phyloP scores from a whole-genome alignment of 1,140 invertebrate species.

The Andricus grossulariae region DNA sequence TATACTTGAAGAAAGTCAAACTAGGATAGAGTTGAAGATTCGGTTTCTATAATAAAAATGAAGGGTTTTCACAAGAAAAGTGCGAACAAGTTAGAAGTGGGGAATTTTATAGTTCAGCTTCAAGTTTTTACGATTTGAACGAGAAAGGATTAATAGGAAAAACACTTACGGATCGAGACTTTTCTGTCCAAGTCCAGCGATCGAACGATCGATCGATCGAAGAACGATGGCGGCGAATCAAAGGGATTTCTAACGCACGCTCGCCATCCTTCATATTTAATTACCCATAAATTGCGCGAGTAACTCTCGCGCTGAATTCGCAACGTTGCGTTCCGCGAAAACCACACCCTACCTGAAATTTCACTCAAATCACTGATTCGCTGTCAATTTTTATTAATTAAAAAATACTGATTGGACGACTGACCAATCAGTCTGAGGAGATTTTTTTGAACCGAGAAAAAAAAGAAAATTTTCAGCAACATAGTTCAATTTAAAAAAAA shows the following conservation, averaged over 20 bases:
- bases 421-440: too few relatives aligned
- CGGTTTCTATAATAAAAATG: too few relatives aligned
- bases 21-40: too few relatives aligned
- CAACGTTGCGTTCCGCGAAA: background rate
- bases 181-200: background rate
- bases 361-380: too few relatives aligned
- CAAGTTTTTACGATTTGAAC: background rate
- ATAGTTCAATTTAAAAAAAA: too few relatives aligned
- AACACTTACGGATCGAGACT: background rate
- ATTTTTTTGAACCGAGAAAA: too few relatives aligned
- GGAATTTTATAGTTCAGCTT: background rate
- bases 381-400: too few relatives aligned
- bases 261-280: slow-evolving; percentile 29
- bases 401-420: too few relatives aligned
- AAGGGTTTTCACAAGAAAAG: too few relatives aligned
- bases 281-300: slow-evolving; percentile 30
- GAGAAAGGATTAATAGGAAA: slow-evolving; percentile 15
- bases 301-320: background rate
- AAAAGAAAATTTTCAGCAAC: too few relatives aligned
- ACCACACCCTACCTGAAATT: slow-evolving; percentile 17
- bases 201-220: background rate
- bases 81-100: too few relatives aligned
- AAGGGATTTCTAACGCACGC: slow-evolving; percentile 18
- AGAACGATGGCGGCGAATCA: slow-evolving; percentile 24
- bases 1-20: too few relatives aligned